A percentile compares a stretch with the other conserved stretches of the same genome.
These are phyloP conservation scores for Lepus timidus DNA, from an alignment of 2,113 vertebrate species.

Conservation along the genomic window DNA sequence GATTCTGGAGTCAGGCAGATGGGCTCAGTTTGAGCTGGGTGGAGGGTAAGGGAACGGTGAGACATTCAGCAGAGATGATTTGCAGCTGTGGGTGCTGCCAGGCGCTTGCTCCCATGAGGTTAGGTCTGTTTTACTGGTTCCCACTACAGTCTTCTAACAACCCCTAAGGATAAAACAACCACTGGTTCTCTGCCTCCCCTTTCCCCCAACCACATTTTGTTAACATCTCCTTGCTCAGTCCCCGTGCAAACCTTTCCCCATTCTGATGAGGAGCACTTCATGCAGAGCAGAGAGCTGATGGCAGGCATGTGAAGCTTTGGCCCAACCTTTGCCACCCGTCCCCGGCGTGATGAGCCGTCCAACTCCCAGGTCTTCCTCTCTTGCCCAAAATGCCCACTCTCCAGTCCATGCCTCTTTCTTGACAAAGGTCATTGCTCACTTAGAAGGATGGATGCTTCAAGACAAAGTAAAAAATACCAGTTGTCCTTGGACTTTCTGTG, in stretches of 20 bases:
- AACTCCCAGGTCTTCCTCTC: neutral
- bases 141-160: fast-evolving
- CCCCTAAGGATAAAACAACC: no score
- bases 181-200: neutral
- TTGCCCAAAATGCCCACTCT: neutral
- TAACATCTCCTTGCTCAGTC: neutral
- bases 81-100: neutral
- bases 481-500: neutral
- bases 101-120: neutral
- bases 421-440: neutral
- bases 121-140: neutral
- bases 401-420: neutral
- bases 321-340: neutral
- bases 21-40: neutral
- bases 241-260: neutral
- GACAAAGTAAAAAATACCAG: constrained; percentile 14
- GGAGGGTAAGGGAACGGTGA: neutral
- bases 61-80: neutral
- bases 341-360: neutral
- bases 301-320: neutral
- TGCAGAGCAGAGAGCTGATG: neutral
- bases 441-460: neutral
- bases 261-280: neutral
- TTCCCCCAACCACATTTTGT: neutral
- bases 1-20: neutral